Percentiles rank a stretch among this genome's conserved stretches.
phyloP scores from a whole-genome alignment of 2,888 invertebrate species.

The Oscheius sp. region DNA sequence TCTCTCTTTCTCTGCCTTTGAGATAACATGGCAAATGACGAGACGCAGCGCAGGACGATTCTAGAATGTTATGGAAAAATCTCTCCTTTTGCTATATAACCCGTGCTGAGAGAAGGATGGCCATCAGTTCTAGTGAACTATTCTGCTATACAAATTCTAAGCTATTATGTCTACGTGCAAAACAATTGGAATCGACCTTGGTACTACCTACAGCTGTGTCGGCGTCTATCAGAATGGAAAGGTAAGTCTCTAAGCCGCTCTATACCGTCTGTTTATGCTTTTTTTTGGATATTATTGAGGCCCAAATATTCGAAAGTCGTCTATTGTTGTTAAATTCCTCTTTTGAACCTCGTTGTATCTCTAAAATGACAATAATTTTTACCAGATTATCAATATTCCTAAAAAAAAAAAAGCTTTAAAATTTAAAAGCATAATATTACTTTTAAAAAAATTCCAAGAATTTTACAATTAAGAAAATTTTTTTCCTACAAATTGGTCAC shows the following conservation, averaged over 20 bases:
- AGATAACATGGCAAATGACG: background rate
- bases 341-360: background rate
- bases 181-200: conserved; percentile 57
- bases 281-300: background rate
- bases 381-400: too few species aligned
- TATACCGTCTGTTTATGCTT: background rate
- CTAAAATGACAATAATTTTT: background rate
- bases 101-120: background rate
- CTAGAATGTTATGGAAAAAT: conserved; percentile 37
- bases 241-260: conserved; percentile 23
- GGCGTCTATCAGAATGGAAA: conserved; percentile 52
- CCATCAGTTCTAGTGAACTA: conserved; percentile 26
- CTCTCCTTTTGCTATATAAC: conserved; percentile 37
- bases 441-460: too few species aligned
- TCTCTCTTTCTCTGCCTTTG: background rate
- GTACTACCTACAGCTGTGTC: conserved; percentile 52
- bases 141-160: conserved; percentile 19
- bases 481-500: too few species aligned
- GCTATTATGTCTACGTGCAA: conserved; percentile 49
- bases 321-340: background rate
- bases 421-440: too few species aligned
- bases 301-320: too few species aligned
- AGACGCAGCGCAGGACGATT: conserved; percentile 16
- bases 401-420: too few species aligned
- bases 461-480: too few species aligned